These are phyloP conservation scores for Passer domesticus DNA, from an alignment of 2,113 vertebrate genomes.

Conservation along the genomic window DNA sequence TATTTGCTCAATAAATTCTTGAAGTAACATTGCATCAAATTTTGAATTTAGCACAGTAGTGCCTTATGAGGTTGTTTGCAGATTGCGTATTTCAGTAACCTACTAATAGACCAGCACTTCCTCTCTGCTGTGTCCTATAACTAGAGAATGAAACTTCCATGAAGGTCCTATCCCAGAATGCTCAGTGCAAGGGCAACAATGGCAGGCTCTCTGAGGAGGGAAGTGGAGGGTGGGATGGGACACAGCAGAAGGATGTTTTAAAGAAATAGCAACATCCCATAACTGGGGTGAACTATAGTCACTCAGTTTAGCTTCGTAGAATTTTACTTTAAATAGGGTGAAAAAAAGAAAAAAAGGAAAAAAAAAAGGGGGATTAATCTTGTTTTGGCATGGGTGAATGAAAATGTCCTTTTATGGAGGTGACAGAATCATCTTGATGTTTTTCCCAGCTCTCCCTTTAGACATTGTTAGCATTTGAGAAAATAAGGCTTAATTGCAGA, in stretches of 20 bases:
- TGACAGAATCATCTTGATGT: neutral
- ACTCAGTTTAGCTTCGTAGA: neutral
- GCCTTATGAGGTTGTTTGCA: neutral
- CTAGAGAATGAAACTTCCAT: neutral
- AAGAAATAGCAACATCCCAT: neutral
- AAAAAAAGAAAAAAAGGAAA: neutral
- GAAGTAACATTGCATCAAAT: neutral
- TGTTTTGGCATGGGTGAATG: neutral
- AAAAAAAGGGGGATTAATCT: neutral
- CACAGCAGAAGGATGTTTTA: neutral
- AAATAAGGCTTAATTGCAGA: slow-evolving; percentile 26
- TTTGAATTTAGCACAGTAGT: neutral
- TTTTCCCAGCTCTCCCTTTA: neutral
- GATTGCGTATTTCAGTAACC: neutral
- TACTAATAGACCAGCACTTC: neutral
- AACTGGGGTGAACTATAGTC: neutral
- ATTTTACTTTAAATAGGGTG: neutral
- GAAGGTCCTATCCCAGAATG: neutral
- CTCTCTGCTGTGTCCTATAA: neutral
- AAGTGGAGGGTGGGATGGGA: neutral
- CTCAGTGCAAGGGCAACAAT: neutral
- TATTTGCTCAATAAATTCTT: neutral
- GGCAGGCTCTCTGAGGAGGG: neutral
- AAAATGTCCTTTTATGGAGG: neutral
- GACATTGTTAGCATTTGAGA: neutral